Base-by-base conservation (phyloP, 92 coral and sea anemone species). In the Parazoanthus atlanticus region DNA sequence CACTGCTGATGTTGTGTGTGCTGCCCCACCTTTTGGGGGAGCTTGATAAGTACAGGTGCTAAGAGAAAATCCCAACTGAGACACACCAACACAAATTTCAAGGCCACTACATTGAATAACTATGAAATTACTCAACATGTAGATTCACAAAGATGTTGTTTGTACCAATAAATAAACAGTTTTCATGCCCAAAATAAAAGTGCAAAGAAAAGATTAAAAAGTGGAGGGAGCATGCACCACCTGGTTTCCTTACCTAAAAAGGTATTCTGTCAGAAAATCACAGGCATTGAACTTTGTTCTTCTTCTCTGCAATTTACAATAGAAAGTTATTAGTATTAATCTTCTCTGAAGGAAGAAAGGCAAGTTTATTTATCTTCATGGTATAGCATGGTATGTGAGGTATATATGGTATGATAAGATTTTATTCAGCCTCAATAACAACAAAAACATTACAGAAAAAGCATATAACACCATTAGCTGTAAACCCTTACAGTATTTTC, bases 241-340 rank as follows among this genome's bases (percentile, higher is more conserved):
- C 11, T 46, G 49, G 64, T 34, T n/a, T 73, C 38, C 91, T 49
- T 82, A 96, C 99, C 93, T 95, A 94, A 89, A 96, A 73, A 96
- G 88, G 88, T 86, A 94, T 43, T 91, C 95, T 70, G 99, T 96
- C 28, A 96, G 91, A 79, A 93, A 96, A 83, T 96, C 99, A 93
- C 99, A 96, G 10, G 99, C 98, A 94, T 96, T 96, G 80, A 96
- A 96, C 90, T 96, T 96, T 89, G 99, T 95, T 89, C 99, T 91
- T 90, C 98, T 92, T 90, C 98, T 95, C 99, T 96, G 86, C 78
- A 89, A 90, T 58, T 33, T 32, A 93, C n/a, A 79, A 33, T 76
- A 16, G 43, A 66, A 66, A 0, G n/a, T 23, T 61, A 25, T 76
- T n/a, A 82, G n/a, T 21, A 66, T 36, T 65, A 31, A 74, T 33